Percentiles rank a stretch among this genome's conserved stretches.
phyloP scores from a whole-genome alignment of 2,113 vertebrate genomes.

The Zosterops hypoxanthus region DNA sequence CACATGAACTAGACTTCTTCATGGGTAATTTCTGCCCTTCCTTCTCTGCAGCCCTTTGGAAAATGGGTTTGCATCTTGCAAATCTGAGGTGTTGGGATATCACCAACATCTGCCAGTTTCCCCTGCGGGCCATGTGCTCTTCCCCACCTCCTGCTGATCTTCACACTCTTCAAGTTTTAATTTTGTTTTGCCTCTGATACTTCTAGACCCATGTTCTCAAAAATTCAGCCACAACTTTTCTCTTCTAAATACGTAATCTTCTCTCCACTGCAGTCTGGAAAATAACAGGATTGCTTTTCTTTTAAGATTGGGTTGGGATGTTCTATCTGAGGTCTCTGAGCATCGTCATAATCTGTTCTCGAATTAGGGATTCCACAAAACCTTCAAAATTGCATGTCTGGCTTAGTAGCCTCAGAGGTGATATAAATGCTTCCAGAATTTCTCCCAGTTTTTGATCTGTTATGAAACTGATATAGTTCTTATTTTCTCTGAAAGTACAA shows the following conservation, averaged over 20 bases:
- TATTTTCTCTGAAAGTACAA: constrained; percentile 2
- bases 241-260: not conserved
- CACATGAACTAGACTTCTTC: not conserved
- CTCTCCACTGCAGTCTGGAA: not conserved
- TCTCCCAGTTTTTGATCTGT: not conserved
- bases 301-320: not conserved
- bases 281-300: not conserved
- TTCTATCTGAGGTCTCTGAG: not conserved
- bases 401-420: not conserved
- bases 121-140: not conserved
- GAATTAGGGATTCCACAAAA: constrained; percentile 7
- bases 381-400: not conserved
- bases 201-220: not conserved
- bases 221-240: not conserved
- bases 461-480: not conserved
- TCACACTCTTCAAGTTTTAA: not conserved
- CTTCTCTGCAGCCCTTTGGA: not conserved
- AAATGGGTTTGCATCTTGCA: not conserved
- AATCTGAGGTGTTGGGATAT: not conserved
- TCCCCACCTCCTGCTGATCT: not conserved
- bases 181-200: not conserved
- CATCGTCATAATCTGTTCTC: not conserved
- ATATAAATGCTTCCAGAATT: not conserved
- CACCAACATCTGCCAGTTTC: not conserved
- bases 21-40: not conserved